Evolutionary conservation across 1,140 invertebrate genomes (phyloP), one percentile per base, ranked within the genome.

Genomic region (Ceratina japonica): DNA sequence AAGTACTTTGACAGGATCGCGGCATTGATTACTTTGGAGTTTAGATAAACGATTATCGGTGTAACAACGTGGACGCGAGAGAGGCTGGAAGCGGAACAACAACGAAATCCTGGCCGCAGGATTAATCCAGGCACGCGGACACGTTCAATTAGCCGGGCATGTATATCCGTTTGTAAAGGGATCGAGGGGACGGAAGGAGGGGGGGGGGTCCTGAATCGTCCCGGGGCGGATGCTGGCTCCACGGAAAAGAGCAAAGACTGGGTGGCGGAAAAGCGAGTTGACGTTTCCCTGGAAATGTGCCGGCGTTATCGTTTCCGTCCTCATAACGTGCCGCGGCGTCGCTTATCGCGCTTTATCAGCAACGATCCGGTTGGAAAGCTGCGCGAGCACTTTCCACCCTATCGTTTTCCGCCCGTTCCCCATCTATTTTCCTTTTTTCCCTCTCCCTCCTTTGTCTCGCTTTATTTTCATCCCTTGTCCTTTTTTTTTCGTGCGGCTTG

Each of bases 301-400:
- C 37, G 58, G 69, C 75, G 77, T 82, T 79, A 82, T 79, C 77
- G 71, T 82, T 49, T 56, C 52, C 59, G 59, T 69, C 51, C 58
- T 74, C 73, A 70, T 79, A 56, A 59, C 58, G 58, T 59, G 18
- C 20, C 58, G 58, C 58, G 58, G 58, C 58, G 58, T 22, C 20
- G 58, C 20, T 59, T 59, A 59, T 22, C 58, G 58, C 54, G 54
- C 54, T 56, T 56, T 56, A 56, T 56, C 54, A 56, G 54, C 52
- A 79, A 56, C 75, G 71, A 83, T 79, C 81, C 69, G 65, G 65
- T 61, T 70, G 75, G 68, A 79, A 83, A 64, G 59, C 22, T 64
- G 54, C 72, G 63, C 79, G 31, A 37, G 22, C 52, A 58, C 49
- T 56, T 24, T 71, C 49, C 44, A 24, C 56, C 22, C 66, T 56